Base-by-base conservation (phyloP, 1,140 invertebrate species). In the Drosophila sulfurigaster region DNA sequence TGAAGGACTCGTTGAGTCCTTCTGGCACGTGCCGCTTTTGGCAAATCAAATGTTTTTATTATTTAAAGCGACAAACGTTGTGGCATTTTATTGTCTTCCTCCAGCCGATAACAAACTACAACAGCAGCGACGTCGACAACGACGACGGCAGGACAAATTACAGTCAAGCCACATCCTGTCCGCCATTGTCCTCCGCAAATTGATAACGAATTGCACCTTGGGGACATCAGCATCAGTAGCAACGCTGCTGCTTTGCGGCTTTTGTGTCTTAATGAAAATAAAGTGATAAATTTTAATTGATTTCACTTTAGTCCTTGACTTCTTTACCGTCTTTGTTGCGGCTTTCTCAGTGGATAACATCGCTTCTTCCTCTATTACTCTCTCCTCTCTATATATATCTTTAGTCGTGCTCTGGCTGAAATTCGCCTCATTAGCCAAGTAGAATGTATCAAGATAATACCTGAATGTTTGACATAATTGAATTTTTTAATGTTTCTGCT, bases 11-110 rank as follows among this genome's bases (percentile, higher is more conserved):
- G 28, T 28, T 59, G 69, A 51, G 49, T 75, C 59, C 51, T 54
- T n/a, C 54, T 74, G 86, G 81, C 85, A 88, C 85, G 85, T 88
- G 85, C 81, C 85, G 82, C n/a, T 62, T 73, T 82, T 82, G 83
- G 72, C 83, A 87, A 87, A 87, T 87, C 82, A 87, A 88, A 89
- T 89, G 85, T 85, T 89, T 89, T 89, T 89, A 89, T 89, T 89
- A 90, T 89, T 89, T 89, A 89, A 85, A 89, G 81, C 86, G 81
- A 89, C 85, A 88, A 87, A 80, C 78, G 74, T 15, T 57, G 68
- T 64, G 83, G 48, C 85, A 75, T 88, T 88, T 88, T 88, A 88
- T 88, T 89, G 85, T 88, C 78, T 71, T 67, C 70, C 68, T 69
- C 66, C 43, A 58, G 75, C 28, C 49, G 85, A 81, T 83, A 83